Evolutionary conservation across 1,140 invertebrate species (phyloP).

Genomic region (Agrilus planipennis): DNA sequence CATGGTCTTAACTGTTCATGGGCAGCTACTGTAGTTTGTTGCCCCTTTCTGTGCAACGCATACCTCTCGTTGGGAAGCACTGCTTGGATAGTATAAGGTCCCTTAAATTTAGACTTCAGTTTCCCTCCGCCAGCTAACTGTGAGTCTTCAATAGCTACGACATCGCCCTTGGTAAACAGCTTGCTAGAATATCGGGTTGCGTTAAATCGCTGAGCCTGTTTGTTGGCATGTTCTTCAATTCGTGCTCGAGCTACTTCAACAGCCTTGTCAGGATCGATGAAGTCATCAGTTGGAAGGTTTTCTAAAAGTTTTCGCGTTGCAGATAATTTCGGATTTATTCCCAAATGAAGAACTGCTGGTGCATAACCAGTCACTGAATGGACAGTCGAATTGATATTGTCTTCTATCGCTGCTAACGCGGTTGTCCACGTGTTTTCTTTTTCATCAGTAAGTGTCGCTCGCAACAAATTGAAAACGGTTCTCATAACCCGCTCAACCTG

Average conservation of each 20-base stretch:
- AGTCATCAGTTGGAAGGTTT: constrained; percentile 6
- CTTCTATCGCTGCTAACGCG: constrained; percentile 1
- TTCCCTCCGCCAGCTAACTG: constrained; percentile 16
- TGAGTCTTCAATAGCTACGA: constrained; percentile 14
- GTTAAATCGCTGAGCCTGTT: constrained; percentile 6
- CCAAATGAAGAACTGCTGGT: constrained; percentile 3
- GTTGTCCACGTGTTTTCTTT: too few relatives aligned
- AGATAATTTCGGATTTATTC: constrained; percentile 8
- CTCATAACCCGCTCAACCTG: too few relatives aligned
- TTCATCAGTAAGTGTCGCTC: too few relatives aligned
- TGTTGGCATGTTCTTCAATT: background rate
- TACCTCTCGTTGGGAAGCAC: constrained; percentile 14
- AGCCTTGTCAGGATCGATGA: constrained; percentile 10
- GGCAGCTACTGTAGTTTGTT: constrained; percentile 13
- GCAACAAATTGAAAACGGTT: too few relatives aligned
- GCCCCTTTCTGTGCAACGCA: constrained; percentile 8
- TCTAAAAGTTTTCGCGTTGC: constrained; percentile 10
- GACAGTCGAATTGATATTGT: constrained; percentile 3
- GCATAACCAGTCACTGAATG: constrained; percentile 8
- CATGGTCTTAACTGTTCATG: constrained; percentile 13
- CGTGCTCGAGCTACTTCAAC: constrained; percentile 5
- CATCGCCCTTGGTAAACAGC: constrained; percentile 6
- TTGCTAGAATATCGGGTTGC: background rate
- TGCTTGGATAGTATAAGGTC: constrained; percentile 11
- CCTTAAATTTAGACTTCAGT: constrained; percentile 13